Conservation (phyloP, 2,888 invertebrate species). For the Trissolcus japonicus region DNA sequence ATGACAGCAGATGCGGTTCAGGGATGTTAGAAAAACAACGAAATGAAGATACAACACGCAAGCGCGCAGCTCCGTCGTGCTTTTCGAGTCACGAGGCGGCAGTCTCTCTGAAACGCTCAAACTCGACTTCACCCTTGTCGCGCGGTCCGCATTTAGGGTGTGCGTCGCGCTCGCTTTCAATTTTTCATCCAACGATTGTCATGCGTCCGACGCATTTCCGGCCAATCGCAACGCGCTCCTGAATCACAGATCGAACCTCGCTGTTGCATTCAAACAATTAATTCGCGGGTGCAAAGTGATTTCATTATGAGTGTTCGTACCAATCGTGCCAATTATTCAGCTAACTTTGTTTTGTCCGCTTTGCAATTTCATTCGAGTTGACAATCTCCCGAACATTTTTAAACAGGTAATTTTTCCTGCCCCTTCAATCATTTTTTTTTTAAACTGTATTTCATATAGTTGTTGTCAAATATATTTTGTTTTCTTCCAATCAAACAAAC, state of each 20-base stretch:
- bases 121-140: slow-evolving; percentile 61
- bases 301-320: slow-evolving; percentile 16
- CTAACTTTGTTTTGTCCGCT: neutral
- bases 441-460: neutral
- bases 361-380: slow-evolving; percentile 17
- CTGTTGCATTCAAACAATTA: slow-evolving; percentile 9
- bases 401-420: neutral
- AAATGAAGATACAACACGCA: slow-evolving; percentile 63
- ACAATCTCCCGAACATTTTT: slow-evolving; percentile 16
- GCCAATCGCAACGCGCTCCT: slow-evolving; percentile 1
- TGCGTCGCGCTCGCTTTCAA: slow-evolving; percentile 23
- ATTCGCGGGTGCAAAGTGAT: slow-evolving; percentile 25
- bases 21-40: slow-evolving; percentile 54
- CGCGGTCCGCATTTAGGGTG: slow-evolving; percentile 37
- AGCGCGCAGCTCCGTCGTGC: slow-evolving; percentile 63
- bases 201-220: slow-evolving; percentile 1
- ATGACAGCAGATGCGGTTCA: slow-evolving; percentile 49
- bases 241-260: neutral
- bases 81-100: slow-evolving; percentile 73
- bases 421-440: neutral
- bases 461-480: neutral
- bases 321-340: slow-evolving; percentile 2
- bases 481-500: neutral
- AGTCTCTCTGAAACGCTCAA: slow-evolving; percentile 73
- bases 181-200: slow-evolving; percentile 7